Evolutionary conservation across 2,113 vertebrate species (phyloP), one percentile per base, ranked within the genome.

Genomic region (Pterocles gutturalis): DNA sequence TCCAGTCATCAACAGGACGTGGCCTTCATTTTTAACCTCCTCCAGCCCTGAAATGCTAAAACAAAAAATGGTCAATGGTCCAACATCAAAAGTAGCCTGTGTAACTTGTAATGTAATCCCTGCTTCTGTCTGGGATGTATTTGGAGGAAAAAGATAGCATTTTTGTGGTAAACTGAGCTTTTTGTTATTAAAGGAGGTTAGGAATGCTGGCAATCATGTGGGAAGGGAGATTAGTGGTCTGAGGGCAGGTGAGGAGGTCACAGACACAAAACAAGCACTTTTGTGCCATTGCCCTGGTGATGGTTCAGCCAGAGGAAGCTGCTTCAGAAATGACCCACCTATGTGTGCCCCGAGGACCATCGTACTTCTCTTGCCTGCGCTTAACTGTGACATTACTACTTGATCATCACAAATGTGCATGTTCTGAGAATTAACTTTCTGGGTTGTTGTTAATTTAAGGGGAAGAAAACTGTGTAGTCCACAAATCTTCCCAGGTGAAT

Each of bases 121-220:
- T 43, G 5, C 29, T 81, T 82, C 16, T 71, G 60, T 29, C 79
- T 92, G 54, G 7, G 65, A 62, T n/a, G 2, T 36, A 26, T 92
- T 84, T 82, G 80, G 46, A 62, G 69, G 65, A 17, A 66, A 84
- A 94, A 73, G 38, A 41, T 41, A 49, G 25, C 78, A 60, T 92
- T 94, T 90, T 73, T 95, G 83, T 95, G 95, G 92, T 71, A 46
- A 94, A 34, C 36, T 71, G 76, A 34, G n/a, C 62, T 88, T 83
- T 90, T 83, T 83, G 34, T 94, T 89, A 24, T 76, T 83, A 45
- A 70, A 89, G 54, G 62, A 79, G 41, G 79, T 92, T 93, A 90
- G 87, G 89, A 93, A 96, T 96, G 89, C 81, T 96, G 77, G 51
- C 70, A 87, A 0, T 82, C 66, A 61, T 95, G 72, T 94, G n/a